Percentiles rank a stretch among this genome's conserved stretches.
Evolutionary conservation across 1,140 invertebrate species (phyloP).

Genomic region (Leptinotarsa undecemlineata): DNA sequence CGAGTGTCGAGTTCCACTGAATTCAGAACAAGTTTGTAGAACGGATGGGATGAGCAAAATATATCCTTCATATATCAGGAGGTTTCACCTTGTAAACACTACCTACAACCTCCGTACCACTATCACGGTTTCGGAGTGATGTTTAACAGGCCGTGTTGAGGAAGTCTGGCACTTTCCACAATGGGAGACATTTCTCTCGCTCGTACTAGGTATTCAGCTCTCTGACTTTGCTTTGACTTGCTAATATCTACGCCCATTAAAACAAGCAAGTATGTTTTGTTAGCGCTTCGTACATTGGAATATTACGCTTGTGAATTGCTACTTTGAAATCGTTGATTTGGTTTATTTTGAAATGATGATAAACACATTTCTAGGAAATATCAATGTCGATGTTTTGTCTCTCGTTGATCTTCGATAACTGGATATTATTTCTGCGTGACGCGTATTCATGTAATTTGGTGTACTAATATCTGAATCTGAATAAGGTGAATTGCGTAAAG

Average conservation of each 20-base stretch:
- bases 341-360: no score
- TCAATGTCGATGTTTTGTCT: no score
- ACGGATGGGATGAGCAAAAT: not conserved
- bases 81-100: constrained; percentile 5
- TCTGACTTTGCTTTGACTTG: not conserved
- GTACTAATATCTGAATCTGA: no score
- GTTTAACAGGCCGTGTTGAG: constrained; percentile 2
- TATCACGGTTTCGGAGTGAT: constrained; percentile 2
- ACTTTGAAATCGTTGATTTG: no score
- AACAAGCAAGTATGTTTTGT: not conserved
- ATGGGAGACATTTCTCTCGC: not conserved
- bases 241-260: not conserved
- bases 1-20: not conserved
- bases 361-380: no score
- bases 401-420: no score
- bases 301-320: no score
- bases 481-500: no score
- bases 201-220: not conserved
- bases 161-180: constrained; percentile 1
- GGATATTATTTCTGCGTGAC: no score
- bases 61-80: not conserved
- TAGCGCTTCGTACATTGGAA: not conserved
- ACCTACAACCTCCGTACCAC: not conserved
- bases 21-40: not conserved
- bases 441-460: no score